Base-by-base conservation (phyloP, 1,140 invertebrate genomes). In the Cydia pomonella region DNA sequence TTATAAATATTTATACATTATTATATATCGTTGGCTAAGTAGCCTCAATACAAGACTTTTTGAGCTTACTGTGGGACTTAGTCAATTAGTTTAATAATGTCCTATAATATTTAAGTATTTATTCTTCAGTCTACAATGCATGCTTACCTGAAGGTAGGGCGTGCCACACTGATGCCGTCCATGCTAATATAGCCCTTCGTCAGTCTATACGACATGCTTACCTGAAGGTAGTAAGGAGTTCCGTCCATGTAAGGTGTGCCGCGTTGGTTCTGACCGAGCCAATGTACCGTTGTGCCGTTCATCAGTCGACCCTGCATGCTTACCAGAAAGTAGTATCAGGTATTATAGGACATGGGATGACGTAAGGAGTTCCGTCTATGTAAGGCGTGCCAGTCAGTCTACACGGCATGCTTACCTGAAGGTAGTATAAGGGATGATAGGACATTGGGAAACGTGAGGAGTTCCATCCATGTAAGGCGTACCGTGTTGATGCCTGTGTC, bases 391-490 rank as follows among this genome's bases (percentile, higher is more conserved):
- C 2, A 33, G 29, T 0, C 41, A 44, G 41, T 44, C 47, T 18
- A 50, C 6, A 50, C n/a, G 2, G 12, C n/a, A 18, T 75, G n/a
- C 50, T 77, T 95, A 96, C 82, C 96, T 95, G 84, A 98, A 98
- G 0, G 95, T 97, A 62, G 95, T 95, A 74, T 96, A 96, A n/a
- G 97, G 95, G 41, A 94, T 90, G 72, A 98, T 98, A 0, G 98
- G 97, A 83, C 97, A 98, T 89, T 99, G 98, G 0, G 97, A 97
- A 3, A 98, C 95, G 75, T 96, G 96, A 0, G 97, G 97, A 2
- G 98, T 97, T 0, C 98, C 98, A 81, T 99, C 98, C 95, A 97
- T 98, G 80, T 97, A 98, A 1, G 97, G 97, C 0, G 96, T 96
- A 33, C 29, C 0, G 0, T 33, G 4, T 7, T 33, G 4, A 0